Evolutionary conservation across 2,888 invertebrate species (phyloP).

Genomic region (Notocelia uddmanniana): DNA sequence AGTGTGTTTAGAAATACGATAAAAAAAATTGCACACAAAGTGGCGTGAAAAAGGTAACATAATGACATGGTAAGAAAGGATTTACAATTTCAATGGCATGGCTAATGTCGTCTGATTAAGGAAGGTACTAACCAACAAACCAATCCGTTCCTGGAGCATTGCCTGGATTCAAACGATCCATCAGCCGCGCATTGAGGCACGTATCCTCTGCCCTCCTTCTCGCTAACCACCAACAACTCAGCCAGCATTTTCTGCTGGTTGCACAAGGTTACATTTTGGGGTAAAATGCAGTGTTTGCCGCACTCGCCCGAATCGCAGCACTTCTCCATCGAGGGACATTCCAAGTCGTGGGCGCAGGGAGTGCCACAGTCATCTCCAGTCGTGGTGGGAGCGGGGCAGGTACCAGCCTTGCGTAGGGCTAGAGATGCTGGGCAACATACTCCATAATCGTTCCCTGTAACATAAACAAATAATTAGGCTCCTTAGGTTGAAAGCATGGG

Average conservation of each 20-base stretch:
- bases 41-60: too few relatives aligned
- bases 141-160: slow-evolving; percentile 93
- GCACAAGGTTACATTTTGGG: slow-evolving; percentile 92
- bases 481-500: not conserved
- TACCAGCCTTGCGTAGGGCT: slow-evolving; percentile 91
- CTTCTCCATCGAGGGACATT: slow-evolving; percentile 93
- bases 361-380: slow-evolving; percentile 85
- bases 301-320: slow-evolving; percentile 92
- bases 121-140: slow-evolving; percentile 90
- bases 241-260: slow-evolving; percentile 92
- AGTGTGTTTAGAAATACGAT: too few relatives aligned
- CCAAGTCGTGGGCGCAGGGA: slow-evolving; percentile 91
- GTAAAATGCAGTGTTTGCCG: slow-evolving; percentile 90
- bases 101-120: too few relatives aligned
- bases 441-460: slow-evolving; percentile 92
- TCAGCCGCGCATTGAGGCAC: slow-evolving; percentile 91
- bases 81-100: not conserved
- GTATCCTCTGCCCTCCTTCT: slow-evolving; percentile 93
- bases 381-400: slow-evolving; percentile 87
- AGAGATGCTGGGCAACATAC: slow-evolving; percentile 94
- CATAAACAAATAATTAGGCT: not conserved
- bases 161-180: slow-evolving; percentile 90
- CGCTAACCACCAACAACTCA: slow-evolving; percentile 91
- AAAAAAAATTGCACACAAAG: too few relatives aligned
- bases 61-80: not conserved